Evolutionary conservation across 2,797 vertebrate species (phyloP).

Genomic region (Characodon lateralis): DNA sequence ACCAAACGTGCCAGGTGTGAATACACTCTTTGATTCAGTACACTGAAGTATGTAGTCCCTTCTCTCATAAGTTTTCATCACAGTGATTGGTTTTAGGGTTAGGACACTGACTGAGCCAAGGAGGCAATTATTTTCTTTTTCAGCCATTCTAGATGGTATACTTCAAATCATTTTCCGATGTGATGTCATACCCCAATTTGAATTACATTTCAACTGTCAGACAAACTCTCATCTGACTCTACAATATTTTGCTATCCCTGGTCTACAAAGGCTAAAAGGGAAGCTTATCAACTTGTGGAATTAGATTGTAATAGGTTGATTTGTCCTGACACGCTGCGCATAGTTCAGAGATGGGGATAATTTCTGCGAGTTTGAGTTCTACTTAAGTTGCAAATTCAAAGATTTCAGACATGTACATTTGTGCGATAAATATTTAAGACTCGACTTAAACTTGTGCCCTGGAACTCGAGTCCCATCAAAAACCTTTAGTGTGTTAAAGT

Average conservation of each 20-base stretch:
- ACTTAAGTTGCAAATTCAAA: no score
- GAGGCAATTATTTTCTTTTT: neutral
- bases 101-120: neutral
- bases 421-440: no score
- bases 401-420: no score
- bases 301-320: neutral
- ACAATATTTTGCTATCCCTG: neutral
- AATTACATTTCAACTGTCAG: neutral
- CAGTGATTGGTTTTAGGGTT: neutral
- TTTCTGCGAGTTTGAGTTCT: neutral
- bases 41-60: neutral
- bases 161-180: neutral
- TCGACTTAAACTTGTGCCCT: no score
- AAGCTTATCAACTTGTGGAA: neutral
- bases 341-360: neutral
- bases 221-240: neutral
- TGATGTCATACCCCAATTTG: neutral
- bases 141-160: neutral
- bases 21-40: neutral
- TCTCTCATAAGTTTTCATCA: neutral
- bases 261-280: no score
- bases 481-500: conserved; percentile 13
- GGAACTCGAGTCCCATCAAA: no score
- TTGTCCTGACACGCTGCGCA: neutral
- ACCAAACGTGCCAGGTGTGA: no score